Percentiles rank a stretch among this genome's conserved stretches.
Conservation (phyloP, 2,888 invertebrate genomes). For the Doris montereyensis region DNA sequence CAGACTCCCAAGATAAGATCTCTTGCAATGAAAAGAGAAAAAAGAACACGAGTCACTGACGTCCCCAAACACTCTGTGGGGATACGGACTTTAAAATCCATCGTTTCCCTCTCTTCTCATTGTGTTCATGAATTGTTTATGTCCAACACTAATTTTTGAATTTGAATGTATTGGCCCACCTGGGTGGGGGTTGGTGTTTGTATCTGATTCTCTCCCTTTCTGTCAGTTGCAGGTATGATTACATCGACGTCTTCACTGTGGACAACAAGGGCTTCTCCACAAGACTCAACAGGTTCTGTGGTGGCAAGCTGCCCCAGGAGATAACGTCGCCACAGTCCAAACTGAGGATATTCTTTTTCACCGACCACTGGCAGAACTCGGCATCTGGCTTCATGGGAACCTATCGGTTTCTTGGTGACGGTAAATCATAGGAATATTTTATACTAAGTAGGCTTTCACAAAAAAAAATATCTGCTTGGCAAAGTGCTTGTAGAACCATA, state of each 20-base stretch:
- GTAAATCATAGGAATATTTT: conserved; percentile 48
- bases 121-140: no score
- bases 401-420: conserved; percentile 61
- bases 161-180: no score
- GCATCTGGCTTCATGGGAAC: conserved; percentile 59
- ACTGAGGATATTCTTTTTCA: conserved; percentile 64
- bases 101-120: no score
- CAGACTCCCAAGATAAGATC: no score
- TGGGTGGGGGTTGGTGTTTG: no score
- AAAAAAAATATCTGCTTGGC: no score
- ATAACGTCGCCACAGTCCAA: conserved; percentile 66
- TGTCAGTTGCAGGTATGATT: conserved; percentile 67
- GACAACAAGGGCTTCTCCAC: conserved; percentile 60
- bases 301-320: conserved; percentile 56
- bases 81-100: no score
- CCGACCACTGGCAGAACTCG: conserved; percentile 63
- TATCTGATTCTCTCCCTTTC: background rate
- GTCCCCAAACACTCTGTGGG: no score
- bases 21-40: no score
- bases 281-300: conserved; percentile 60
- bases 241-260: conserved; percentile 65
- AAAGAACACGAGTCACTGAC: no score
- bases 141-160: no score
- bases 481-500: no score
- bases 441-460: background rate